phyloP scores from a whole-genome alignment of 2,888 invertebrate species.

The Cryptosula pallasiana region DNA sequence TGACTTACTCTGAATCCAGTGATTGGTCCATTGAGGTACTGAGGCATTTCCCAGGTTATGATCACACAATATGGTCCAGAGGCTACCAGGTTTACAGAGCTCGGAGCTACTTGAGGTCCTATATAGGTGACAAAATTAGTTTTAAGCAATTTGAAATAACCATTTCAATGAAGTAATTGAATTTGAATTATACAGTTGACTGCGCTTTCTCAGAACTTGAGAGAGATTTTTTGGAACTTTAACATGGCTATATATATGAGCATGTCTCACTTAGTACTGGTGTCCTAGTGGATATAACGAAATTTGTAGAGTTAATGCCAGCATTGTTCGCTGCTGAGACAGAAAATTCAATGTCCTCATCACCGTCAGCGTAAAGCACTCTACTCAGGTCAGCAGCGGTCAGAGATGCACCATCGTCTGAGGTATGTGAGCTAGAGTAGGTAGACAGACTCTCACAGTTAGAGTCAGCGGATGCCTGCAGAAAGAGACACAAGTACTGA shows the following conservation, averaged over 20 bases:
- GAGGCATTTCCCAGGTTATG: neutral
- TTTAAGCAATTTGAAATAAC: no score
- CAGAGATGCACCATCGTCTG: neutral
- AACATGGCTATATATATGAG: no score
- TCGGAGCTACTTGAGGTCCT: neutral
- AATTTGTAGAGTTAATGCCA: neutral
- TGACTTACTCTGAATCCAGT: no score
- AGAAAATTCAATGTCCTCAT: neutral
- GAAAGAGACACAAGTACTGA: no score
- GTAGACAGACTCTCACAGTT: neutral
- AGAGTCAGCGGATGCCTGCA: neutral
- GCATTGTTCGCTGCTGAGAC: neutral
- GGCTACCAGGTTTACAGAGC: neutral
- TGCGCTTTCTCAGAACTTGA: no score
- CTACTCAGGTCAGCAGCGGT: neutral
- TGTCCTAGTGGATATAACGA: neutral
- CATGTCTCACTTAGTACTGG: neutral
- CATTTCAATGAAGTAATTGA: no score
- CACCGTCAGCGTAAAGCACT: neutral
- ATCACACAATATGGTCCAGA: neutral
- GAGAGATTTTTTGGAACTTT: no score
- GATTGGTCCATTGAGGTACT: neutral
- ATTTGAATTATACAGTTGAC: no score
- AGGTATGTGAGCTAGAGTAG: neutral
- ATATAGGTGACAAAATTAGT: no score